These are phyloP conservation scores for Eumaeus atala DNA, from an alignment of 1,140 invertebrate genomes.

Conservation along the genomic window DNA sequence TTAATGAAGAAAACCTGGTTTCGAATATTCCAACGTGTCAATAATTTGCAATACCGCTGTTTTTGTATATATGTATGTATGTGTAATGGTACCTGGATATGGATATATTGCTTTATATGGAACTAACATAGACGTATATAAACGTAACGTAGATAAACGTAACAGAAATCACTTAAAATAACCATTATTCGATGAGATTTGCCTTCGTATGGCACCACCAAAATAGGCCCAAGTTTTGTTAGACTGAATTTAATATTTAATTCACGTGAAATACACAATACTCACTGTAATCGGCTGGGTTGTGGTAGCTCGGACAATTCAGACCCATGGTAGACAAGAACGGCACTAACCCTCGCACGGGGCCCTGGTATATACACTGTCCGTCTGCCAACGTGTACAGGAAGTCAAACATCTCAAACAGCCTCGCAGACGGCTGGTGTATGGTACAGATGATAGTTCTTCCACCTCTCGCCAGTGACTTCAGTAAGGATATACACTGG, in stretches of 20 bases:
- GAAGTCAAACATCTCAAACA: conserved; percentile 97
- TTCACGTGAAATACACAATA: neutral
- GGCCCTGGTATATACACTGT: conserved; percentile 93
- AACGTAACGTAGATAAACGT: too few species aligned
- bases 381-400: conserved; percentile 93
- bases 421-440: conserved; percentile 95
- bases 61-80: too few species aligned
- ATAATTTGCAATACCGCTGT: too few species aligned
- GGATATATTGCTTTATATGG: too few species aligned
- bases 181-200: too few species aligned
- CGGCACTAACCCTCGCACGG: conserved; percentile 86
- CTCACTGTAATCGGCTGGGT: conserved; percentile 94
- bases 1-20: too few species aligned
- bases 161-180: too few species aligned
- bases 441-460: conserved; percentile 97
- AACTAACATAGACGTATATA: too few species aligned
- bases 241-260: too few species aligned
- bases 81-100: too few species aligned
- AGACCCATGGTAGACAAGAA: conserved; percentile 89
- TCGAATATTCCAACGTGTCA: too few species aligned
- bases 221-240: too few species aligned
- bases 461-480: conserved; percentile 85
- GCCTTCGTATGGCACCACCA: neutral
- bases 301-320: conserved; percentile 94
- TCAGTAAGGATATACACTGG: conserved; percentile 89